A percentile compares a stretch with the other conserved stretches of the same genome.
phyloP scores from a whole-genome alignment of 1,140 invertebrate genomes.

The Formica selysi region DNA sequence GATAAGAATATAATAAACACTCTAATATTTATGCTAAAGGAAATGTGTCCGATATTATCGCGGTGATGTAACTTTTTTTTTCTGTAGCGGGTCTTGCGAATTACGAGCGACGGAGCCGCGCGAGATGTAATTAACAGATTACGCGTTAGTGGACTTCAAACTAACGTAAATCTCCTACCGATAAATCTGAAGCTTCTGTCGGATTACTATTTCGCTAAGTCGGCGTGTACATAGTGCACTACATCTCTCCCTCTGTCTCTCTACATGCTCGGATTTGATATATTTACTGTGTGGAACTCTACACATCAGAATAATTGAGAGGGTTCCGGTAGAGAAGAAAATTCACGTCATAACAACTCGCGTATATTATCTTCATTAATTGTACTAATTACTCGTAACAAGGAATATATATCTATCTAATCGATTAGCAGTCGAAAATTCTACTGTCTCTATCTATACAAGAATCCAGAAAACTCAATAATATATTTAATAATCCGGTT shows the following conservation, averaged over 20 bases:
- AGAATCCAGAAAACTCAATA: background rate
- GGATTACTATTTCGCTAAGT: conserved; percentile 34
- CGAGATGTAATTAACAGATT: conserved; percentile 66
- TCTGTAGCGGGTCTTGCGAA: conserved; percentile 37
- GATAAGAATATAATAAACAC: conserved; percentile 33
- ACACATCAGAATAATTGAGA: background rate
- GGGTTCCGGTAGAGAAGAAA: background rate
- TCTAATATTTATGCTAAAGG: conserved; percentile 39
- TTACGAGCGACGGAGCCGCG: conserved; percentile 20
- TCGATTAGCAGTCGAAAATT: background rate
- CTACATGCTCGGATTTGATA: background rate
- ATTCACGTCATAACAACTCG: background rate
- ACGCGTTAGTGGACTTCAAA: conserved; percentile 21
- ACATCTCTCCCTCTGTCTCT: background rate
- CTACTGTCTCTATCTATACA: background rate
- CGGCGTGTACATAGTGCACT: conserved; percentile 7
- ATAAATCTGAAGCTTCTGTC: conserved; percentile 37
- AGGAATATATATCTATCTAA: background rate
- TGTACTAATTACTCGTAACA: background rate
- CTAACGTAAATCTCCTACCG: conserved; percentile 24
- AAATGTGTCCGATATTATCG: conserved; percentile 1
- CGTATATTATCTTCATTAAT: background rate
- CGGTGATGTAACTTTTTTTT: conserved; percentile 28
- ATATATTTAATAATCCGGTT: background rate
- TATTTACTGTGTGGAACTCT: conserved; percentile 12